Percentiles rank a stretch among this genome's conserved stretches.
These are phyloP conservation scores for Delia radicum DNA, from an alignment of 1,140 invertebrate species.

Conservation along the genomic window DNA sequence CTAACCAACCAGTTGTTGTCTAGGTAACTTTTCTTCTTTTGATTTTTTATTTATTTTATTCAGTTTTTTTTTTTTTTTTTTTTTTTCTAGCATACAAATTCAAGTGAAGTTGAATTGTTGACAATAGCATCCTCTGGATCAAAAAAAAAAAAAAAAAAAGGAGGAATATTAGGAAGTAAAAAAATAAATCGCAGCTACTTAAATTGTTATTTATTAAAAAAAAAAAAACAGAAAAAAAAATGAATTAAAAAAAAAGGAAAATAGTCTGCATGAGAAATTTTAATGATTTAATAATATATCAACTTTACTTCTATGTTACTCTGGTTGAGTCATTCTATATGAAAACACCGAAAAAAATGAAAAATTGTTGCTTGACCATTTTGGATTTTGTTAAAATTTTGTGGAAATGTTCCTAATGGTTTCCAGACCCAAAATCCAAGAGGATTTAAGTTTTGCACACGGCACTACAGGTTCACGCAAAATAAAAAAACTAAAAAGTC, in stretches of 20 bases:
- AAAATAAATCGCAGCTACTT: slow-evolving; percentile 17
- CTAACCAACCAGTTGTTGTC: slow-evolving; percentile 12
- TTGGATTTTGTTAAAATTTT: too few relatives aligned
- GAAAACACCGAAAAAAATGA: too few relatives aligned
- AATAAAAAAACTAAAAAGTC: too few relatives aligned
- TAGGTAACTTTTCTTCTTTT: not conserved
- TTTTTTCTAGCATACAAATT: not conserved
- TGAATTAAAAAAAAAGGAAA: not conserved
- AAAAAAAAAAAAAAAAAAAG: not conserved
- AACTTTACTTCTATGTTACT: too few relatives aligned
- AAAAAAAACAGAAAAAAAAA: not conserved
- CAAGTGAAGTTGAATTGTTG: slow-evolving; percentile 15
- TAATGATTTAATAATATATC: too few relatives aligned
- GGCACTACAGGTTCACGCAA: too few relatives aligned
- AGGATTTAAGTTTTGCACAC: too few relatives aligned
- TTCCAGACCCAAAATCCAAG: too few relatives aligned
- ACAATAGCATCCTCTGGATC: not conserved
- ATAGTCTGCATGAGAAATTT: not conserved
- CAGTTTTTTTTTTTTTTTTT: not conserved
- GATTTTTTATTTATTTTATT: not conserved
- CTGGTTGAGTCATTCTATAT: too few relatives aligned
- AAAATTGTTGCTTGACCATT: too few relatives aligned
- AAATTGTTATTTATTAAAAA: slow-evolving; percentile 21
- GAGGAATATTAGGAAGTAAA: not conserved
- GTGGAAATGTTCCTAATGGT: too few relatives aligned